phyloP scores from a whole-genome alignment of 2,888 invertebrate species.

The Neoscelio sp. region DNA sequence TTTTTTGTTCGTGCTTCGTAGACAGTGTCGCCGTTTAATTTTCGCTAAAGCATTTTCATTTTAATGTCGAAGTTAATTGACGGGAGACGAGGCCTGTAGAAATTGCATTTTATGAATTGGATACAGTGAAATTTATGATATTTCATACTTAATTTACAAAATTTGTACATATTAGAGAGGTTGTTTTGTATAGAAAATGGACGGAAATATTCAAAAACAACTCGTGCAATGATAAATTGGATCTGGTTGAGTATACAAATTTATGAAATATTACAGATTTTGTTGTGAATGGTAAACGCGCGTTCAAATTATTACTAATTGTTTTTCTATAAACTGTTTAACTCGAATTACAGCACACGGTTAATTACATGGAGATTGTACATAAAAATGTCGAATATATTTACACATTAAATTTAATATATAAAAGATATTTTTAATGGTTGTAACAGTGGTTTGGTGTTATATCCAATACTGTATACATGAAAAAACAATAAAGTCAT shows the following conservation, averaged over 20 bases:
- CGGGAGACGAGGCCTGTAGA: conserved; percentile 32
- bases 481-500: conserved; percentile 12
- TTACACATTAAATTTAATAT: conserved; percentile 27
- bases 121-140: conserved; percentile 55
- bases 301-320: conserved; percentile 36
- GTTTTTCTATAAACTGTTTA: conserved; percentile 37
- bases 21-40: conserved; percentile 21
- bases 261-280: conserved; percentile 55
- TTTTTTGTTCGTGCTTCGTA: conserved; percentile 40
- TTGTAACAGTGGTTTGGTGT: conserved; percentile 1
- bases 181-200: conserved; percentile 4
- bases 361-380: conserved; percentile 32
- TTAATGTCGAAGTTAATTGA: conserved; percentile 7
- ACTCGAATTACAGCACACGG: conserved; percentile 4
- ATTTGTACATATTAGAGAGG: conserved; percentile 12
- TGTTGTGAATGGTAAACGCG: conserved; percentile 38
- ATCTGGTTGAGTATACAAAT: conserved; percentile 38
- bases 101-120: conserved; percentile 58
- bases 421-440: conserved; percentile 29
- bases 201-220: neutral
- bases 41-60: conserved; percentile 46
- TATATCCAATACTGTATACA: conserved; percentile 10
- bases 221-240: neutral
- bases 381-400: conserved; percentile 30
- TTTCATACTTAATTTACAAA: conserved; percentile 49